These are phyloP conservation scores for Artibeus jamaicensis DNA, from an alignment of 2,797 vertebrate genomes.

Conservation along the genomic window DNA sequence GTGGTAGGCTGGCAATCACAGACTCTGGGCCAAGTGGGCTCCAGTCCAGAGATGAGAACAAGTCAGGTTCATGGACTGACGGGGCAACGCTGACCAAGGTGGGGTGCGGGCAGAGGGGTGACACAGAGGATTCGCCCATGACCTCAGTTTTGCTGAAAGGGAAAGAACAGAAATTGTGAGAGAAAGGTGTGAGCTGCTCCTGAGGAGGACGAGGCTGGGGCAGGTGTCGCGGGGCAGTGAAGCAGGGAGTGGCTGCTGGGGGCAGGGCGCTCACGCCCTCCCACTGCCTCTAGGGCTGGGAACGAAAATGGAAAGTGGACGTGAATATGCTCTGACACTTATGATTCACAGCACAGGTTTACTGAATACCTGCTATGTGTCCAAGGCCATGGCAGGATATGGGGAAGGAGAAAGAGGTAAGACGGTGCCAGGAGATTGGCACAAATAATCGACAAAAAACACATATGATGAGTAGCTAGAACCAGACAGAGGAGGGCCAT, in stretches of 20 bases:
- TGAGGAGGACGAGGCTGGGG: neutral
- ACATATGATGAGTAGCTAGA: neutral
- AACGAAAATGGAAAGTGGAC: neutral
- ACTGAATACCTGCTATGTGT: neutral
- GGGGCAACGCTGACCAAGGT: neutral
- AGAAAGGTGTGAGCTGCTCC: neutral
- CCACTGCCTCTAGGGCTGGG: neutral
- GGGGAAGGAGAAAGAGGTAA: neutral
- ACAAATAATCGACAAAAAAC: neutral
- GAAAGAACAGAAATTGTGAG: neutral
- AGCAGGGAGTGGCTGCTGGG: neutral
- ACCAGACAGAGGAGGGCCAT: neutral
- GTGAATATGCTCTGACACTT: neutral
- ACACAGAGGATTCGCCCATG: neutral
- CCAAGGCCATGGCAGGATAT: neutral
- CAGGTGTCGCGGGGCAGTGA: neutral
- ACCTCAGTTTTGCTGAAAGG: neutral
- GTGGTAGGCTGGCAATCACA: neutral
- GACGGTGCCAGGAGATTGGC: accelerated
- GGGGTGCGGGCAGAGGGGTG: neutral
- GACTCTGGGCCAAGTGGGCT: neutral
- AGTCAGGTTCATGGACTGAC: neutral
- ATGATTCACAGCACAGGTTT: neutral
- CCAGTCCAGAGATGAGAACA: neutral
- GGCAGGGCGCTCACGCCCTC: neutral